Percentiles rank a stretch among this genome's conserved stretches.
Conservation (phyloP, 2,888 invertebrate species). For the Euzetes globulus region DNA sequence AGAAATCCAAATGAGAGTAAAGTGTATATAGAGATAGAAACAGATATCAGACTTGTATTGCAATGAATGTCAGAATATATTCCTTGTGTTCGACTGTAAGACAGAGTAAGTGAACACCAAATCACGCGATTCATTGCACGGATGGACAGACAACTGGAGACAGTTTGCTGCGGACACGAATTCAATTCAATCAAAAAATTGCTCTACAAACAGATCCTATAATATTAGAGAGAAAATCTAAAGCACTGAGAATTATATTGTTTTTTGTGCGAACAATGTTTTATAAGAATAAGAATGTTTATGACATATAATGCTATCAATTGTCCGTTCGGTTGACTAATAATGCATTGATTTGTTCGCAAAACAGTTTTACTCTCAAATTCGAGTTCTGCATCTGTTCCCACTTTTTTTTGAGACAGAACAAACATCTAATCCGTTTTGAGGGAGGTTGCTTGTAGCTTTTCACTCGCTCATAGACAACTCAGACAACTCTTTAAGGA, state of each 20-base stretch:
- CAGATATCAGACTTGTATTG: not conserved
- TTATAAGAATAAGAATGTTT: not conserved
- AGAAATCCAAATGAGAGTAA: not conserved
- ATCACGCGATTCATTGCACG: slow-evolving; percentile 18
- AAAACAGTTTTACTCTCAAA: slow-evolving; percentile 1
- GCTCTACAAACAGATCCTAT: slow-evolving; percentile 4
- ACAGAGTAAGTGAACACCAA: not conserved
- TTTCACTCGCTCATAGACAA: too few species aligned
- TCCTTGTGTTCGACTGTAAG: not conserved
- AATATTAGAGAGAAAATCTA: not conserved
- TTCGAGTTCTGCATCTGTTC: not conserved
- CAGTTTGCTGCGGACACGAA: slow-evolving; percentile 20
- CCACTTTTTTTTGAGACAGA: too few species aligned
- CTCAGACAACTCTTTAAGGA: too few species aligned
- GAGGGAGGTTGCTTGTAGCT: too few species aligned
- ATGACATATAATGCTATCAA: not conserved
- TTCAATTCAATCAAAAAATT: slow-evolving; percentile 24
- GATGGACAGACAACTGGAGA: slow-evolving; percentile 20
- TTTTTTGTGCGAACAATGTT: not conserved
- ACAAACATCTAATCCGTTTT: too few species aligned
- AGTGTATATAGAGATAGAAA: slow-evolving; percentile 13
- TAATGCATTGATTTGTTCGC: not conserved
- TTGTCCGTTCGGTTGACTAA: slow-evolving; percentile 19
- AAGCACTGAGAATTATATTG: not conserved
- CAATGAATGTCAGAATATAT: not conserved